These are phyloP conservation scores for Venusia cambrica DNA, from an alignment of 2,888 invertebrate species.

Conservation along the genomic window DNA sequence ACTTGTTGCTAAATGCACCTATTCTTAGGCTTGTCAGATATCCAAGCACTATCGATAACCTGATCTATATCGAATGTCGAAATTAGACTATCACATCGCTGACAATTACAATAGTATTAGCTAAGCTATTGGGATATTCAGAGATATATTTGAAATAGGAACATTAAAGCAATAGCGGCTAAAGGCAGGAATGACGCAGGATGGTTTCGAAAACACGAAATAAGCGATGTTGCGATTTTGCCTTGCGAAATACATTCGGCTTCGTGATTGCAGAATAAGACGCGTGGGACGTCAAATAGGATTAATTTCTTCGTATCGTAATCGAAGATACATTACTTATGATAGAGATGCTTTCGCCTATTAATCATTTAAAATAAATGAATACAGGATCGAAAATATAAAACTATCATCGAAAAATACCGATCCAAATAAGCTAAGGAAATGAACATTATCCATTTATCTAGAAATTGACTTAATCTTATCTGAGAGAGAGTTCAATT, in stretches of 20 bases:
- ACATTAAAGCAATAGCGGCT: constrained; percentile 19
- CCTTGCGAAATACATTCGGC: constrained; percentile 71
- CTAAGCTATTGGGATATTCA: constrained; percentile 18
- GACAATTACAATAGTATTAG: constrained; percentile 18
- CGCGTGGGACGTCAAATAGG: constrained; percentile 75
- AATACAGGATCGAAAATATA: too few relatives aligned
- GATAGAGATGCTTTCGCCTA: constrained; percentile 19
- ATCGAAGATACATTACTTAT: constrained; percentile 31
- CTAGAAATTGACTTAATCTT: constrained; percentile 67
- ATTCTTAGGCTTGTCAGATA: constrained; percentile 10
- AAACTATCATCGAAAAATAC: constrained; percentile 1
- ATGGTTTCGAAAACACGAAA: constrained; percentile 78
- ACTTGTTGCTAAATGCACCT: constrained; percentile 11
- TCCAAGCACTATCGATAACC: constrained; percentile 11
- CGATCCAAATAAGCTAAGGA: constrained; percentile 2
- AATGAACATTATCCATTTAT: constrained; percentile 16
- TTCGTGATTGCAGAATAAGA: constrained; percentile 64
- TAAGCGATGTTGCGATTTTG: constrained; percentile 77
- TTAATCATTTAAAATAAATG: constrained; percentile 2
- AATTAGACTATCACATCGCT: constrained; percentile 13
- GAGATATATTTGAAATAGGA: constrained; percentile 17
- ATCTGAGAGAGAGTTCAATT: constrained; percentile 53
- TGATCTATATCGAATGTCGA: constrained; percentile 18
- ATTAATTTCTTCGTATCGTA: constrained; percentile 58
- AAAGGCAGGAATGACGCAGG: constrained; percentile 70